Evolutionary conservation across 2,797 vertebrate species (phyloP).

Genomic region (Clarias pachynema): DNA sequence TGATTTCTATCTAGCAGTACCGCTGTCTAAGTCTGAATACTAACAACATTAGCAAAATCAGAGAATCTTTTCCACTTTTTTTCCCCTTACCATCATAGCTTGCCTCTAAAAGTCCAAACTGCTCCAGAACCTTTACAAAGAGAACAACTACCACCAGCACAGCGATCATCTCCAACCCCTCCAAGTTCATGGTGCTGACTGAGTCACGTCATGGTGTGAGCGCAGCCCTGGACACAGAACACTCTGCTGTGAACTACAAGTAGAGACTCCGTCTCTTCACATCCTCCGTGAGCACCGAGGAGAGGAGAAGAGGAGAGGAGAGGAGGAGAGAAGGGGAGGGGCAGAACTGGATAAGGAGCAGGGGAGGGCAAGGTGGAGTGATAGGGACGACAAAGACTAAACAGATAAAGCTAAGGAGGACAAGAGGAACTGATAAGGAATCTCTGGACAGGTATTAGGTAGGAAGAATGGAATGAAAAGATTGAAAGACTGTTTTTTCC

Average conservation of each 20-base stretch:
- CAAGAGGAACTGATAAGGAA: conserved; percentile 46
- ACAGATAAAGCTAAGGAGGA: conserved; percentile 52
- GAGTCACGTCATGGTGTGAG: conserved; percentile 82
- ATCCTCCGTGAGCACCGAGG: conserved; percentile 62
- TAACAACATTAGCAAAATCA: background rate
- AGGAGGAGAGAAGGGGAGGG: conserved; percentile 45
- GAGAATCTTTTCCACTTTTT: conserved; percentile 6
- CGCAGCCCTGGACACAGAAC: conserved; percentile 66
- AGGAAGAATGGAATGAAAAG: conserved; percentile 16
- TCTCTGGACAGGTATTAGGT: conserved; percentile 6
- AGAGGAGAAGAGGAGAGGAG: conserved; percentile 57
- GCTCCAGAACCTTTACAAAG: conserved; percentile 95
- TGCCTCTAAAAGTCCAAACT: conserved; percentile 92
- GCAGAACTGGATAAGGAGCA: conserved; percentile 52
- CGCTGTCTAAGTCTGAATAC: background rate
- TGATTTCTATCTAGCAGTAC: background rate
- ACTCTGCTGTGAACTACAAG: conserved; percentile 80
- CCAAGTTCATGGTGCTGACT: conserved; percentile 89
- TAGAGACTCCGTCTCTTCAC: conserved; percentile 70
- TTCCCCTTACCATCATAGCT: conserved; percentile 90
- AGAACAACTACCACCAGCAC: conserved; percentile 93
- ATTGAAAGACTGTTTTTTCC: conserved; percentile 51
- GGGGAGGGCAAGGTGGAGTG: conserved; percentile 29
- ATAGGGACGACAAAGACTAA: conserved; percentile 20
- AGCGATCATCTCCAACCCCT: conserved; percentile 97